Conservation (phyloP, 2,888 invertebrate genomes). For the Zygaena filipendulae region DNA sequence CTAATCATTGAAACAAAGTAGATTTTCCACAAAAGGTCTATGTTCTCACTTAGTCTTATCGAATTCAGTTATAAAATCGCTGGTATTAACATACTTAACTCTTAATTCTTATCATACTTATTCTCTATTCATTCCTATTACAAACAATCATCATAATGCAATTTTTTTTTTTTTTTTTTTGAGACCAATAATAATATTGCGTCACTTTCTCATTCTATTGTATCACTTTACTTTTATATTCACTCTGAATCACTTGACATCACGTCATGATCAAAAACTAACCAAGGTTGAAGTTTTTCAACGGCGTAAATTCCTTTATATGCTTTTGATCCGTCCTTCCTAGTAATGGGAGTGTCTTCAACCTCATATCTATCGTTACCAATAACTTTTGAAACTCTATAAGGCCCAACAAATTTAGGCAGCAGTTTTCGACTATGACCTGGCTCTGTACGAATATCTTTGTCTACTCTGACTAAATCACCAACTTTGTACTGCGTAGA, state of each 20-base stretch:
- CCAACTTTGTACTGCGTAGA: slow-evolving; percentile 8
- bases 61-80: too few relatives aligned
- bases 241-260: slow-evolving; percentile 3
- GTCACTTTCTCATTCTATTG: too few relatives aligned
- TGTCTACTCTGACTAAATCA: slow-evolving; percentile 9
- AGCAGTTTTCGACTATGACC: slow-evolving; percentile 11
- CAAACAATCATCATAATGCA: too few relatives aligned
- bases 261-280: slow-evolving; percentile 4
- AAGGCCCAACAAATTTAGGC: slow-evolving; percentile 10
- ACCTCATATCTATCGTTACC: slow-evolving; percentile 8
- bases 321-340: slow-evolving; percentile 4
- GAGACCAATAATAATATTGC: too few relatives aligned
- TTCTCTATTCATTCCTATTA: too few relatives aligned
- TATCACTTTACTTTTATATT: too few relatives aligned
- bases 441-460: slow-evolving; percentile 2
- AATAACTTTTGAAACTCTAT: slow-evolving; percentile 7
- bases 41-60: too few relatives aligned
- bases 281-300: slow-evolving; percentile 8
- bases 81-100: too few relatives aligned
- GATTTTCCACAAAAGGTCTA: too few relatives aligned
- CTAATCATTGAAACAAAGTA: too few relatives aligned
- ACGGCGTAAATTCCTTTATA: slow-evolving; percentile 6
- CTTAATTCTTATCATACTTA: too few relatives aligned
- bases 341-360: slow-evolving; percentile 10
- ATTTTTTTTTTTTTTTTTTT: too few relatives aligned